Evolutionary conservation across 2,113 vertebrate species (phyloP), one percentile per base, ranked within the genome.

Genomic region (Thymallus thymallus): DNA sequence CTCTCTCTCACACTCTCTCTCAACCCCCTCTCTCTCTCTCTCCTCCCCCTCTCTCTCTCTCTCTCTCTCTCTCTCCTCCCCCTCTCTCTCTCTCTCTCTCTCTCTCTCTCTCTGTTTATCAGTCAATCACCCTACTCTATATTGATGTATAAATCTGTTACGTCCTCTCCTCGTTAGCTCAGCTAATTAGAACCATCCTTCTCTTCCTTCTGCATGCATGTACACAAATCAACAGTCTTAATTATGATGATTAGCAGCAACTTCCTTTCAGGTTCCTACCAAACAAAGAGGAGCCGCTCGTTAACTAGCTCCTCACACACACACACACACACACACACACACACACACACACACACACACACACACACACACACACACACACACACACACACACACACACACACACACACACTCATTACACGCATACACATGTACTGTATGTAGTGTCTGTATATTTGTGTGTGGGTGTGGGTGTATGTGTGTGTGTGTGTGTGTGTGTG

Each of bases 241-340:
- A 91, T 92, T 92, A 92, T 89, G 89, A 86, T 91, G 90, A 93
- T 92, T 84, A 91, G 85, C 72, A 41, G 84, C 85, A 84, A 91
- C 91, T 91, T 93, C 88, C 89, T 90, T 86, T 90, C 85, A 83
- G 87, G 92, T 90, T 88, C 86, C 82, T 82, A 76, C 86, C 85
- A 90, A 91, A 90, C 91, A 92, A 91, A 88, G 86, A 80, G 56
- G 83, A 75, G 73, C 69, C 18, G 76, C 81, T 81, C 79, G 85
- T 90, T 93, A 92, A 92, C 80, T 58, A 91, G 92, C 90, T 88
- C 87, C 86, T 91, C 90, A 90, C 86, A 91, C 92, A n/a, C n/a
- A n/a, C 84, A 86, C 83, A 20, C 65, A 88, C 86, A 76, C 81
- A 46, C 75, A 82, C 86, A 78, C 41, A 45, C 41, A 45, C 41